phyloP scores from a whole-genome alignment of 2,888 invertebrate genomes.

The Andrena camellia region DNA sequence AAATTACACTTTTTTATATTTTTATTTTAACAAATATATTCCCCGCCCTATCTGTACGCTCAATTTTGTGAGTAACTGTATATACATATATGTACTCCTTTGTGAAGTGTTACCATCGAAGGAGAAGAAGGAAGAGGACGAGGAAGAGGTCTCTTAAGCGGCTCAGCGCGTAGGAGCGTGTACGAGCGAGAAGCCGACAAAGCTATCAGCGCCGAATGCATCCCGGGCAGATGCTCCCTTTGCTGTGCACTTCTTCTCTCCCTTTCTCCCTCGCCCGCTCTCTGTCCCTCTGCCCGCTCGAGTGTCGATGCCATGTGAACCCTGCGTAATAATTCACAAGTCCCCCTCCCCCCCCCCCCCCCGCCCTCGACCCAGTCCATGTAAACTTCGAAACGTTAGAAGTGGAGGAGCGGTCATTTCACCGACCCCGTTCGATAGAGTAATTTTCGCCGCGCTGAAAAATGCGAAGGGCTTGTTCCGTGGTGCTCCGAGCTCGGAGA shows the following conservation, averaged over 20 bases:
- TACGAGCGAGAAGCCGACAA: slow-evolving; percentile 80
- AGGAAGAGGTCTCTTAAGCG: slow-evolving; percentile 77
- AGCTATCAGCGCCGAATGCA: slow-evolving; percentile 79
- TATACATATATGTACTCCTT: slow-evolving; percentile 27
- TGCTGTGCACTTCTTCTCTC: slow-evolving; percentile 48
- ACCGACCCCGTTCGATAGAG: slow-evolving; percentile 35
- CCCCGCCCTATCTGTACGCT: too few species aligned
- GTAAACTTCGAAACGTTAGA: slow-evolving; percentile 44
- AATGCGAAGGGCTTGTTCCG: slow-evolving; percentile 23
- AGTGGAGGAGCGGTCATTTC: slow-evolving; percentile 34
- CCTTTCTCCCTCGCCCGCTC: slow-evolving; percentile 31
- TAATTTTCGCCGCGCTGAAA: slow-evolving; percentile 47
- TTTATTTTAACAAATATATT: too few species aligned
- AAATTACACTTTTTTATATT: too few species aligned
- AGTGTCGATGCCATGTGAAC: slow-evolving; percentile 65
- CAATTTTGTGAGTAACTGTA: slow-evolving; percentile 1
- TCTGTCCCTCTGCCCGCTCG: slow-evolving; percentile 37
- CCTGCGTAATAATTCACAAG: slow-evolving; percentile 69
- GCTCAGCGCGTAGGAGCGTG: slow-evolving; percentile 77
- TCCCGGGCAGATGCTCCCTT: slow-evolving; percentile 71
- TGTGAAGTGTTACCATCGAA: slow-evolving; percentile 48
- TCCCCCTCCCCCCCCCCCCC: too few species aligned
- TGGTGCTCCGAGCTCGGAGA: background rate
- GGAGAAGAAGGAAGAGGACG: slow-evolving; percentile 42
- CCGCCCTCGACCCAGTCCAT: slow-evolving; percentile 11